Base-by-base conservation (phyloP, 2,888 invertebrate genomes). In the Nasonovia ribisnigri region DNA sequence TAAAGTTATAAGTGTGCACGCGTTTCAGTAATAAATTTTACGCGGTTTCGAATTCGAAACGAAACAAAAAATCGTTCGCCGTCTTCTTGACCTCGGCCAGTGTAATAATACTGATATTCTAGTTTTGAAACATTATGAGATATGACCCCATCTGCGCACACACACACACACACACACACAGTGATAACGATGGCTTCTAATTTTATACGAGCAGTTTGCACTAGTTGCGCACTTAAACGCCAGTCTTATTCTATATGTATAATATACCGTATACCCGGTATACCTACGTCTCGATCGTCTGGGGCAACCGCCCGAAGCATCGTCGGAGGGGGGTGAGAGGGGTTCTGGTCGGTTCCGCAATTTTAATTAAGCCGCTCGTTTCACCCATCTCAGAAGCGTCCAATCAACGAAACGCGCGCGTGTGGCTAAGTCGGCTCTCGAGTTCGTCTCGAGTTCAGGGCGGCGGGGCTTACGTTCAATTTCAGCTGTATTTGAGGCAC, bases 381-480 rank as follows among this genome's bases (percentile, higher is more conserved):
- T 51, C 8, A 51, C 84, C 4, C n/a, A n/a, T n/a, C 60, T 46
- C 46, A 26, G 16, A 46, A 36, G 26, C 89, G n/a, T 60, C 57
- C 89, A 89, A 89, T 60, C 89, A 60, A 43, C 89, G 60, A 8
- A 43, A n/a, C 29, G 11, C 24, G 29, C 43, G 6, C 16, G 42
- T 42, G 36, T 26, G 77, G 77, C 77, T 77, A 77, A 77, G 77
- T 77, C 36, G 67, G 36, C 16, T 89, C 43, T 16, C 60, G 89
- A 24, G 46, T 42, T 36, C n/a, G n/a, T 29, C 43, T 29, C 6
- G 8, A n/a, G 57, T 48, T 60, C 89, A n/a, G 29, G 42, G 43
- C 57, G 89, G 46, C 11, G 46, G 46, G 60, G 89, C 89, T 90
- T 60, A 46, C 43, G 60, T 60, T 67, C 60, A 51, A 60, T 90